A percentile compares a stretch with the other conserved stretches of the same genome.
These are phyloP conservation scores for Flabesymbios commensalis DNA, from an alignment of 2,888 invertebrate genomes.

Conservation along the genomic window DNA sequence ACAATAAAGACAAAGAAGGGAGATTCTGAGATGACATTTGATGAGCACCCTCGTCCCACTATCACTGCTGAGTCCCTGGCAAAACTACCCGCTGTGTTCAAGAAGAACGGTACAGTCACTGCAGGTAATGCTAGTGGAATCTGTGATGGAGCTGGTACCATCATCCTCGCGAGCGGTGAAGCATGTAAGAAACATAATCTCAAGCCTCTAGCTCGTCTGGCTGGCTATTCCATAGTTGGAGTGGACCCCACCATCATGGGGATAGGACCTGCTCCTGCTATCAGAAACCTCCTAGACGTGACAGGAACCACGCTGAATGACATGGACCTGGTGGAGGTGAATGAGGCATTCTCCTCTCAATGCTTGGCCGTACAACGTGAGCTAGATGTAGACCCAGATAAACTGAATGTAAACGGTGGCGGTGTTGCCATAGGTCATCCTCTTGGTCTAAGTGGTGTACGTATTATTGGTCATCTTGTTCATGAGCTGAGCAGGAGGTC, in stretches of 20 bases:
- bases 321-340: conserved; percentile 94
- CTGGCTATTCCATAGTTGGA: conserved; percentile 88
- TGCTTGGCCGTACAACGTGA: conserved; percentile 89
- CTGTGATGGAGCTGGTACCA: conserved; percentile 93
- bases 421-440: conserved; percentile 98
- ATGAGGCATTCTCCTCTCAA: conserved; percentile 97
- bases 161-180: conserved; percentile 88
- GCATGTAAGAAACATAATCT: conserved; percentile 80
- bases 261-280: conserved; percentile 93
- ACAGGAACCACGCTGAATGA: conserved; percentile 81
- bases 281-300: conserved; percentile 75
- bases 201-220: conserved; percentile 86
- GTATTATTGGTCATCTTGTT: conserved; percentile 88
- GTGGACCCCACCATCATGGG: conserved; percentile 98
- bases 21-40: conserved; percentile 74
- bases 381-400: conserved; percentile 80
- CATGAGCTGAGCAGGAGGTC: conserved; percentile 91
- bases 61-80: conserved; percentile 82
- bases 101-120: conserved; percentile 91
- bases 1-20: conserved; percentile 77
- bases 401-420: conserved; percentile 92
- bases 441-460: conserved; percentile 88
- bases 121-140: conserved; percentile 98
- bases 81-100: conserved; percentile 87
- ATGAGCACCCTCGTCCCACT: conserved; percentile 84